Conservation (phyloP, 1,140 invertebrate genomes). For the Lordiphosa clarofinis region DNA sequence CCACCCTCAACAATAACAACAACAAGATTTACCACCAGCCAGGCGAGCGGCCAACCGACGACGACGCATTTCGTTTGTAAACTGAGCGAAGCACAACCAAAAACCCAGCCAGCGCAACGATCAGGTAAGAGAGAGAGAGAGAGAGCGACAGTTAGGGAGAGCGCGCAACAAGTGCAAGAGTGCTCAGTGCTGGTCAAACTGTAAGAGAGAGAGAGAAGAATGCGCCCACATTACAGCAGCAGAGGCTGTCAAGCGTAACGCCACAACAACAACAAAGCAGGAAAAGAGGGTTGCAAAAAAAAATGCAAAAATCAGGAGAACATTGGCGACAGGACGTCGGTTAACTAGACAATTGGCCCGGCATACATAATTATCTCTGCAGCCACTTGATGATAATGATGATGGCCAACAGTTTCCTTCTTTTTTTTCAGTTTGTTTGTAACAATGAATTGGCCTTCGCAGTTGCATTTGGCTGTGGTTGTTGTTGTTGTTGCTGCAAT, state of each 20-base stretch:
- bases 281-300: conserved; percentile 38
- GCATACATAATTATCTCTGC: conserved; percentile 19
- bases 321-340: conserved; percentile 11
- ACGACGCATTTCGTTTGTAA: conserved; percentile 11
- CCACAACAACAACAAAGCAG: conserved; percentile 20
- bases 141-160: neutral
- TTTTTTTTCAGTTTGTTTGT: conserved; percentile 1
- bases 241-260: conserved; percentile 64
- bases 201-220: no score
- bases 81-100: neutral
- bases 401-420: conserved; percentile 41
- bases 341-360: conserved; percentile 19
- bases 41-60: conserved; percentile 16
- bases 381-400: conserved; percentile 36
- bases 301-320: no score
- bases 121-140: neutral
- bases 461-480: conserved; percentile 23
- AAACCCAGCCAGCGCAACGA: conserved; percentile 1
- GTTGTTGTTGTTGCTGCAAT: conserved; percentile 36
- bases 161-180: conserved; percentile 5
- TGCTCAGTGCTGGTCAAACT: conserved; percentile 35
- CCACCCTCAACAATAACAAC: no score
- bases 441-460: conserved; percentile 34
- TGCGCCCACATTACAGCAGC: no score
- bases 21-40: neutral